phyloP scores from a whole-genome alignment of 2,797 vertebrate species.

The Cygnus olor region DNA sequence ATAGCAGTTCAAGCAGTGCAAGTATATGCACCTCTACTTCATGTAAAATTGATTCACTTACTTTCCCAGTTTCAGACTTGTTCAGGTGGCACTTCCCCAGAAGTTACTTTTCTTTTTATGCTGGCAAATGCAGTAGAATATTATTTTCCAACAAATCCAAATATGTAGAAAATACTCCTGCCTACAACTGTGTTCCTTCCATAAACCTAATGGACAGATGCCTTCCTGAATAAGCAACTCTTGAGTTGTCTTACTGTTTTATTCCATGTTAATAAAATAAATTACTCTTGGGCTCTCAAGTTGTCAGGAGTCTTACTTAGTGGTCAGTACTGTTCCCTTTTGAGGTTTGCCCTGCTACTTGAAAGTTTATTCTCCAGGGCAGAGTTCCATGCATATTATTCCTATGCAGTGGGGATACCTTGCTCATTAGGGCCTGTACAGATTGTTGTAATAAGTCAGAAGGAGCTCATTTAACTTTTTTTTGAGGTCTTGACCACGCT shows the following conservation, averaged over 20 bases:
- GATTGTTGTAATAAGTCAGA: neutral
- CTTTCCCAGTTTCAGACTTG: neutral
- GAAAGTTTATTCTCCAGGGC: constrained; percentile 33
- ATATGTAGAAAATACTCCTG: neutral
- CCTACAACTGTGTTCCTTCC: neutral
- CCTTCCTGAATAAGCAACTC: neutral
- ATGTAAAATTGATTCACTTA: neutral
- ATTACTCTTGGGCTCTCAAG: neutral
- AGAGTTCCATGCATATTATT: neutral
- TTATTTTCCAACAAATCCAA: neutral
- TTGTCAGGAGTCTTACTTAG: neutral
- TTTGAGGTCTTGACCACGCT: neutral
- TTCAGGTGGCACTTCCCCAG: neutral
- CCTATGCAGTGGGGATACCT: neutral
- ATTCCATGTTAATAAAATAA: neutral
- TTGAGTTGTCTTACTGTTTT: neutral
- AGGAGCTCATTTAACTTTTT: neutral
- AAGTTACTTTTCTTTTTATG: neutral
- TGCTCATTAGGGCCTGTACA: neutral
- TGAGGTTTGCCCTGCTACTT: neutral
- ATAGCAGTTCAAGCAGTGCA: neutral
- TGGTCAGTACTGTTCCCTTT: neutral
- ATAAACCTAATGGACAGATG: neutral
- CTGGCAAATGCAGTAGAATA: neutral
- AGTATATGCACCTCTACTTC: neutral